phyloP scores from a whole-genome alignment of 2,888 invertebrate species.

The Apamea monoglypha region DNA sequence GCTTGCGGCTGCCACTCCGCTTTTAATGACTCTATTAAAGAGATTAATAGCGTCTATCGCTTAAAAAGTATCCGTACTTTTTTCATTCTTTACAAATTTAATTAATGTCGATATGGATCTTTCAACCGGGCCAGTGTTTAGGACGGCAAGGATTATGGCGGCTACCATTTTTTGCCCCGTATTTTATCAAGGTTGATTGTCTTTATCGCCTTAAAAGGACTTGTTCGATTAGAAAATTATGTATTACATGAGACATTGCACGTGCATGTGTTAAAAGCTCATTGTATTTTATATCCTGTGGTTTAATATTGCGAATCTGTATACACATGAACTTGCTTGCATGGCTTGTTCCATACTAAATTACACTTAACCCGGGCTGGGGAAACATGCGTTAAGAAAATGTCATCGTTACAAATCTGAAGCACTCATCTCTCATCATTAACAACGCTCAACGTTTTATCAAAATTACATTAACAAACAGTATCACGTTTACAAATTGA shows the following conservation, averaged over 20 bases:
- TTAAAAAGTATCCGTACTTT: constrained; percentile 83
- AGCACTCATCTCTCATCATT: constrained; percentile 41
- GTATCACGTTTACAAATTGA: constrained; percentile 68
- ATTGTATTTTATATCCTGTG: background rate
- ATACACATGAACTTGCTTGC: background rate
- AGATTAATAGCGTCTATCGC: constrained; percentile 87
- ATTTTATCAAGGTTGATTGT: constrained; percentile 8
- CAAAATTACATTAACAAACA: constrained; percentile 69
- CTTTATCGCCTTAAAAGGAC: constrained; percentile 12
- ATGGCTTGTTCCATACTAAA: background rate
- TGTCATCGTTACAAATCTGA: constrained; percentile 35
- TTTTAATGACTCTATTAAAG: constrained; percentile 90
- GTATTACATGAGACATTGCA: background rate
- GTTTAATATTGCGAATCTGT: background rate
- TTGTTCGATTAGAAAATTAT: constrained; percentile 29
- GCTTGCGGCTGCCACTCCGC: constrained; percentile 81
- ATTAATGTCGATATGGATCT: constrained; percentile 86
- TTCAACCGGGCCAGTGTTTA: constrained; percentile 66
- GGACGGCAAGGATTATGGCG: constrained; percentile 37
- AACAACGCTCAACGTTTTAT: constrained; percentile 59
- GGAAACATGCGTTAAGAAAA: constrained; percentile 23
- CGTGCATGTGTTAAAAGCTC: background rate
- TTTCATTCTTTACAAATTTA: constrained; percentile 87
- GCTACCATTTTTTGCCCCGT: constrained; percentile 29
- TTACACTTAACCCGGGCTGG: background rate